Evolutionary conservation across 2,888 invertebrate species (phyloP).

Genomic region (Malthinus seriepunctatus): DNA sequence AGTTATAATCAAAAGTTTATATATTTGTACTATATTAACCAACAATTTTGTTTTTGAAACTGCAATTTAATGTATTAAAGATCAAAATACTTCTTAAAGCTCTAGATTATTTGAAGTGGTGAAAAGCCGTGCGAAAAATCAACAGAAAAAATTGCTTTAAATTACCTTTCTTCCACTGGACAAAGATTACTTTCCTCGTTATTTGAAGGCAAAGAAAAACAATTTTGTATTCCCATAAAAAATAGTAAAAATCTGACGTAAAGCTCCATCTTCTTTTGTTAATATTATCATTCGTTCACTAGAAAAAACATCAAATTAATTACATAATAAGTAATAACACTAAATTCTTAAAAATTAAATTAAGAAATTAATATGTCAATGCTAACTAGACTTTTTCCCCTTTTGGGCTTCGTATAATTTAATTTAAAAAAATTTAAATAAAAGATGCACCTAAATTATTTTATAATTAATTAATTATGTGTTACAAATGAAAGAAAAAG

Average conservation of each 20-base stretch:
- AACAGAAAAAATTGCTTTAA: no score
- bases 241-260: neutral
- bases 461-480: neutral
- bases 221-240: neutral
- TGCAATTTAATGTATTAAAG: no score
- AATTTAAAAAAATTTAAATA: no score
- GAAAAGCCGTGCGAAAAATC: no score
- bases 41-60: no score
- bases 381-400: slow-evolving; percentile 14
- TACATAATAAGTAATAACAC: neutral
- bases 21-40: no score
- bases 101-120: no score
- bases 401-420: neutral
- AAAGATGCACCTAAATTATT: no score
- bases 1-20: no score
- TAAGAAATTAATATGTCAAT: slow-evolving; percentile 18
- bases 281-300: neutral
- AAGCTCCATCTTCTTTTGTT: neutral
- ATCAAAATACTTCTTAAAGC: no score
- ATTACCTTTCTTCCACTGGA: slow-evolving; percentile 51
- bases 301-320: neutral
- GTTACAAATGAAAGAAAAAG: slow-evolving; percentile 2
- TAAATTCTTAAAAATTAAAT: neutral
- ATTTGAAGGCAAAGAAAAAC: neutral
- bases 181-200: slow-evolving; percentile 48